Evolutionary conservation across 2,113 vertebrate species (phyloP).

Genomic region (Zootoca vivipara): DNA sequence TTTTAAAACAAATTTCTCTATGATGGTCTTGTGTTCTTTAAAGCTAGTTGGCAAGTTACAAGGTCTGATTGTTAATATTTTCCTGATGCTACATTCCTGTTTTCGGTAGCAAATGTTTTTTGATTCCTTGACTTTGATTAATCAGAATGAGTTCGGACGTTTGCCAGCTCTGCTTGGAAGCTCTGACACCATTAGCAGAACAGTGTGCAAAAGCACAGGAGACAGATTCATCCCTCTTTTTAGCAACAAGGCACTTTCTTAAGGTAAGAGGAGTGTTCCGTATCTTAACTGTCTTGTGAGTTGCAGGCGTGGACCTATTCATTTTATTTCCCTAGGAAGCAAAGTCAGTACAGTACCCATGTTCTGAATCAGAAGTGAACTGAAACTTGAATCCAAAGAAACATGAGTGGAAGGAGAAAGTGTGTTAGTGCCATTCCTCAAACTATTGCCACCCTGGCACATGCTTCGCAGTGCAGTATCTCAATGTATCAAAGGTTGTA

Average conservation of each 20-base stretch:
- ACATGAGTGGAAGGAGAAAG: background rate
- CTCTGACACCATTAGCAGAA: conserved; percentile 93
- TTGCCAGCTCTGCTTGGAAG: conserved; percentile 96
- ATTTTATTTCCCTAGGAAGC: background rate
- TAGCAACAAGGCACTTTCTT: conserved; percentile 97
- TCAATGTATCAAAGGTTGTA: background rate
- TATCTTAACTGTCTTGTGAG: background rate
- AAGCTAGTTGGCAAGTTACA: background rate
- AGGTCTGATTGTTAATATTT: conserved; percentile 14
- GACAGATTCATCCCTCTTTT: conserved; percentile 92
- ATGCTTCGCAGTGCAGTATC: background rate
- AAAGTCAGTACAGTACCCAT: background rate
- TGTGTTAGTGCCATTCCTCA: background rate
- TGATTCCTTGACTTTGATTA: conserved; percentile 59
- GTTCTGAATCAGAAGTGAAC: background rate
- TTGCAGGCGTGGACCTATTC: background rate
- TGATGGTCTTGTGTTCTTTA: background rate
- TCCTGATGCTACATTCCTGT: background rate
- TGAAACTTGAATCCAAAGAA: background rate
- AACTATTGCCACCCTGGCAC: background rate
- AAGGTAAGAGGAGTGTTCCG: conserved; percentile 79
- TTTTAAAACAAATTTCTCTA: background rate
- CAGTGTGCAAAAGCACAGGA: conserved; percentile 97
- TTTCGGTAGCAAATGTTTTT: conserved; percentile 11
- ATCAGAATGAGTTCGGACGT: conserved; percentile 97